Evolutionary conservation across 1,140 invertebrate species (phyloP).

Genomic region (Trichonephila clavata): DNA sequence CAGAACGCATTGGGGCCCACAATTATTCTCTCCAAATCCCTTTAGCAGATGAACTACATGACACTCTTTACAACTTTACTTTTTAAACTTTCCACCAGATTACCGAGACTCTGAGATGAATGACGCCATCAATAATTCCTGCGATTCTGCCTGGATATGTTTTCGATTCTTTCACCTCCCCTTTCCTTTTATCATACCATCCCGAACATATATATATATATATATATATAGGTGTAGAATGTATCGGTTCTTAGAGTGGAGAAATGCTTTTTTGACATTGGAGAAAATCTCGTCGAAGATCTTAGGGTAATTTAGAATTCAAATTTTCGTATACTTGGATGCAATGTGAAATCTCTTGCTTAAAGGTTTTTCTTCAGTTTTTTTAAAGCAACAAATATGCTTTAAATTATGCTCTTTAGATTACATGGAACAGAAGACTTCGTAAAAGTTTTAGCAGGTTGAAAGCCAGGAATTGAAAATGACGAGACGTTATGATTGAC

Average conservation of each 20-base stretch:
- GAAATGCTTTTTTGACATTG: conserved; percentile 19
- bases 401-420: conserved; percentile 18
- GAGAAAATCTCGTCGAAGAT: conserved; percentile 4
- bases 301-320: conserved; percentile 48
- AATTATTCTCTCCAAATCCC: conserved; percentile 77
- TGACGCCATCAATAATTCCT: conserved; percentile 74
- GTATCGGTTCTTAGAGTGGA: not conserved
- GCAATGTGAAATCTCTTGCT: conserved; percentile 1
- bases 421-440: conserved; percentile 7
- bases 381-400: conserved; percentile 1
- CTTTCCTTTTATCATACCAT: not conserved
- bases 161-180: conserved; percentile 35
- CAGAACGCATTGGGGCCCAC: conserved; percentile 73
- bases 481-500: no score
- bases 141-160: conserved; percentile 39
- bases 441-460: not conserved
- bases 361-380: conserved; percentile 5
- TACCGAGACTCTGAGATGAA: conserved; percentile 69
- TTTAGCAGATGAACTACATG: conserved; percentile 76
- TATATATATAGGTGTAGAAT: conserved; percentile 8
- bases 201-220: not conserved
- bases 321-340: conserved; percentile 41
- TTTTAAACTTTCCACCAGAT: conserved; percentile 76
- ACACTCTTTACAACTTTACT: conserved; percentile 76
- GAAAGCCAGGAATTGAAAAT: conserved; percentile 1